Evolutionary conservation across 2,888 invertebrate species (phyloP).

Genomic region (Campoletis raptor): DNA sequence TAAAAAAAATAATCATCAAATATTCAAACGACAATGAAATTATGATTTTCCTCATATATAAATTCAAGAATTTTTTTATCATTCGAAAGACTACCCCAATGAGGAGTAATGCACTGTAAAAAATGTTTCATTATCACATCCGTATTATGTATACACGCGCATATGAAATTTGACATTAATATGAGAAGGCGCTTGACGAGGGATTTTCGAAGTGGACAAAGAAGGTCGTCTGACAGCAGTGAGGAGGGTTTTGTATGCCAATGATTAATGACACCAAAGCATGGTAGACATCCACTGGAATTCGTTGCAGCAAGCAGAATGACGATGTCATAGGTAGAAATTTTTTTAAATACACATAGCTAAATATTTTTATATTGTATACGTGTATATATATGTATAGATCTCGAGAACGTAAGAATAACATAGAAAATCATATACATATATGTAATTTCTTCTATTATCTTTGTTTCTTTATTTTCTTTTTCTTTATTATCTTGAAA

Average conservation of each 20-base stretch:
- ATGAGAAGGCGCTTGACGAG: slow-evolving; percentile 4
- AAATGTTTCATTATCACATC: neutral
- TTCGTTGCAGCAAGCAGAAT: slow-evolving; percentile 12
- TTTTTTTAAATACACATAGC: neutral
- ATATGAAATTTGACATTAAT: slow-evolving; percentile 19
- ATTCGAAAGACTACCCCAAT: slow-evolving; percentile 41
- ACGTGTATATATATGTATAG: neutral
- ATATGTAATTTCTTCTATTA: neutral
- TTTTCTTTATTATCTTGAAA: slow-evolving; percentile 50
- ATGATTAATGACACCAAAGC: slow-evolving; percentile 43
- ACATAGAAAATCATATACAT: neutral
- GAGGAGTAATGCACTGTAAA: neutral
- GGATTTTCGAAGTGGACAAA: slow-evolving; percentile 23
- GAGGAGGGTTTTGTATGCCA: slow-evolving; percentile 25
- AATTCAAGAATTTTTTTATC: neutral
- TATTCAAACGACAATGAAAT: neutral
- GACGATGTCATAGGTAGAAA: slow-evolving; percentile 26
- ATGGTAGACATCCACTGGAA: slow-evolving; percentile 18
- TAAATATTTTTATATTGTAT: neutral
- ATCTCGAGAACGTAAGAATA: neutral
- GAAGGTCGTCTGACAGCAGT: slow-evolving; percentile 16
- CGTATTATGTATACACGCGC: neutral
- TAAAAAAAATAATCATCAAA: neutral
- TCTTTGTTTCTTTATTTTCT: slow-evolving; percentile 9
- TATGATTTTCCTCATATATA: neutral